A percentile compares a stretch with the other conserved stretches of the same genome.
These are phyloP conservation scores for Cheiracanthium punctorium DNA, from an alignment of 2,888 invertebrate species.

Conservation along the genomic window DNA sequence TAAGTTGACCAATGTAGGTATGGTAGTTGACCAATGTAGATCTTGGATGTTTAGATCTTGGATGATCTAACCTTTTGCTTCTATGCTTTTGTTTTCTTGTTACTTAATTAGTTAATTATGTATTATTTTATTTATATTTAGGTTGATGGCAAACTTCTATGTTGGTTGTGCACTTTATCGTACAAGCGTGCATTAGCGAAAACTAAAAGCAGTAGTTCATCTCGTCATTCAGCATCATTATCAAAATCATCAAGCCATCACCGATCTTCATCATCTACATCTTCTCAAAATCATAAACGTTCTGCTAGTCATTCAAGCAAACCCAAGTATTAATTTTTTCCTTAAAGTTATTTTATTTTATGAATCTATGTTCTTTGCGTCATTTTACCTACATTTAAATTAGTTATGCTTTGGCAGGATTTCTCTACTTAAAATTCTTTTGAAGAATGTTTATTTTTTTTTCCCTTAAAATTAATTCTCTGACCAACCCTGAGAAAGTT, in stretches of 20 bases:
- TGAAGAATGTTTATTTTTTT: too few relatives aligned
- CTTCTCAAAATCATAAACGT: conserved; percentile 67
- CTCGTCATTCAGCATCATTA: conserved; percentile 79
- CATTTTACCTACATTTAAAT: too few relatives aligned
- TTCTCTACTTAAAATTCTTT: too few relatives aligned
- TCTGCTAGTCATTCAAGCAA: conserved; percentile 74
- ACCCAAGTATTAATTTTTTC: conserved; percentile 78
- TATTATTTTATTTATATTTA: conserved; percentile 77
- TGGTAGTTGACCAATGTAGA: too few relatives aligned
- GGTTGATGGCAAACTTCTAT: conserved; percentile 95
- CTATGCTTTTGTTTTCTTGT: not conserved
- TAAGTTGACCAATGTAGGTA: too few relatives aligned
- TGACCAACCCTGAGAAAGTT: too few relatives aligned
- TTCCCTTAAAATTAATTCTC: too few relatives aligned
- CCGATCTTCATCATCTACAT: conserved; percentile 40
- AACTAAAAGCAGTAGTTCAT: conserved; percentile 86
- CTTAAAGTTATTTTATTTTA: not conserved
- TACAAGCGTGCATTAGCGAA: conserved; percentile 93
- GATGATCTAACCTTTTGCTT: too few relatives aligned
- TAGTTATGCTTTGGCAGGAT: too few relatives aligned
- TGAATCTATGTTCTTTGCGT: not conserved
- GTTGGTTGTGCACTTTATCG: conserved; percentile 96
- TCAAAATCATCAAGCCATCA: conserved; percentile 78
- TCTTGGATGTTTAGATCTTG: too few relatives aligned
- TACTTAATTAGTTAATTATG: too few relatives aligned